These are phyloP conservation scores for Syrphus vitripennis DNA, from an alignment of 2,888 invertebrate species.

Conservation along the genomic window DNA sequence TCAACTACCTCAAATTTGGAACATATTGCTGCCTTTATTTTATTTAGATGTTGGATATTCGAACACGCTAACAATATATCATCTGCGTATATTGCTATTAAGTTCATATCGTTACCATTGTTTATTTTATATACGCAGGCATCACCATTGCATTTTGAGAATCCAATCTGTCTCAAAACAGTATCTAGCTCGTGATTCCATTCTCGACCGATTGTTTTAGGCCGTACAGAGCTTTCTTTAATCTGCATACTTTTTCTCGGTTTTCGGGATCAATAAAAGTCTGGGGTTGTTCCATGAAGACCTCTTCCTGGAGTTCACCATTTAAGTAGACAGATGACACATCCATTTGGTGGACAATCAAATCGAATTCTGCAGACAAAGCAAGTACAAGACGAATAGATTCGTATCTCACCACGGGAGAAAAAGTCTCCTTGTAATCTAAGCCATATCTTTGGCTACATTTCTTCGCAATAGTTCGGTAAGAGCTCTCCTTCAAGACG, in stretches of 20 bases:
- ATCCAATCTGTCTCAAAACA: too few relatives aligned
- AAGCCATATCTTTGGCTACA: slow-evolving; percentile 12
- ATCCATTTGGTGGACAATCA: slow-evolving; percentile 16
- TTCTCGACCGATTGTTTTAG: slow-evolving; percentile 37
- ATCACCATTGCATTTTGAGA: background rate
- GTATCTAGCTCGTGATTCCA: slow-evolving; percentile 17
- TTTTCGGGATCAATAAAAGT: background rate
- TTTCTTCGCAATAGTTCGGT: slow-evolving; percentile 25
- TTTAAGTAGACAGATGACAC: slow-evolving; percentile 31
- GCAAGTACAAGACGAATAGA: too few relatives aligned
- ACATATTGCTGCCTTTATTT: background rate
- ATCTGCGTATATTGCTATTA: background rate
- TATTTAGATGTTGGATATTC: background rate
- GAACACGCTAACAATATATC: background rate
- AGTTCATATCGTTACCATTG: background rate
- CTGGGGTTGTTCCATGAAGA: background rate
- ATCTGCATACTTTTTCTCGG: too few relatives aligned
- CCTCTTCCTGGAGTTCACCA: slow-evolving; percentile 14
- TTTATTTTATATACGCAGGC: background rate
- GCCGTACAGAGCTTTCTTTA: slow-evolving; percentile 27
- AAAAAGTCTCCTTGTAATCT: slow-evolving; percentile 38
- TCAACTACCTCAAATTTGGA: background rate
- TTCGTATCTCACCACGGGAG: slow-evolving; percentile 7
- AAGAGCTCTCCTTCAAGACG: too few relatives aligned
- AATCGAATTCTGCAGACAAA: too few relatives aligned